phyloP scores from a whole-genome alignment of 2,797 vertebrate genomes.

The Schizothorax lantsangensis region DNA sequence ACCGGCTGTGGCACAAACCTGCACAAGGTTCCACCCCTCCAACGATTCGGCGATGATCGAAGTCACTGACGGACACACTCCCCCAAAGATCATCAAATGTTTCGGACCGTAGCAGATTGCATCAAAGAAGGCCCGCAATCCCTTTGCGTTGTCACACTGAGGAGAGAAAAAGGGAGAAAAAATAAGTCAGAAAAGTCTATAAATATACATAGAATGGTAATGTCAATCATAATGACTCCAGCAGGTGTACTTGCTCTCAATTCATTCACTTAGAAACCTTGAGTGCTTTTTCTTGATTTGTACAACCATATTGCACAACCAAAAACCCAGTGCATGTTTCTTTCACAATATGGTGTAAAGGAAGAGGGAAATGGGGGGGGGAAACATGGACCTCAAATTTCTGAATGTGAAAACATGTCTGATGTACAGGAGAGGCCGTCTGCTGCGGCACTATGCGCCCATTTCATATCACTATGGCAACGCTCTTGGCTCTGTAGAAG shows the following conservation, averaged over 20 bases:
- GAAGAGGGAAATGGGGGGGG: not conserved
- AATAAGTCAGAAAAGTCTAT: not conserved
- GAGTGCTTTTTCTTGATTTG: slow-evolving; percentile 23
- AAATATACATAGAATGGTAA: not conserved
- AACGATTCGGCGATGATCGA: slow-evolving; percentile 98
- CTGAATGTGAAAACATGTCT: slow-evolving; percentile 50
- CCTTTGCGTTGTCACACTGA: slow-evolving; percentile 98
- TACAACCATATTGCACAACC: not conserved
- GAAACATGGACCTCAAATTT: slow-evolving; percentile 31
- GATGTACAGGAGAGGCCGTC: slow-evolving; percentile 49
- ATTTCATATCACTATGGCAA: slow-evolving; percentile 81
- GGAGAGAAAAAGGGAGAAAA: slow-evolving; percentile 47
- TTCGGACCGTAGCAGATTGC: slow-evolving; percentile 99
- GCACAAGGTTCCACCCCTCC: slow-evolving; percentile 98
- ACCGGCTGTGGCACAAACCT: slow-evolving; percentile 82
- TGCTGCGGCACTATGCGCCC: slow-evolving; percentile 70
- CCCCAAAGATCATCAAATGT: slow-evolving; percentile 99
- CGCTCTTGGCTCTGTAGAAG: slow-evolving; percentile 64
- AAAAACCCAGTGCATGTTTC: slow-evolving; percentile 14
- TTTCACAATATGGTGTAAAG: slow-evolving; percentile 1
- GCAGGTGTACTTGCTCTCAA: not conserved
- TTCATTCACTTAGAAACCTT: slow-evolving; percentile 3
- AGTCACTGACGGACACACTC: slow-evolving; percentile 96
- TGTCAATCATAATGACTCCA: slow-evolving; percentile 24
- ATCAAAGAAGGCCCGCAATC: slow-evolving; percentile 97